Conservation (phyloP, 35 echinoderm and acorn worm species). For the Ptychodera flava region DNA sequence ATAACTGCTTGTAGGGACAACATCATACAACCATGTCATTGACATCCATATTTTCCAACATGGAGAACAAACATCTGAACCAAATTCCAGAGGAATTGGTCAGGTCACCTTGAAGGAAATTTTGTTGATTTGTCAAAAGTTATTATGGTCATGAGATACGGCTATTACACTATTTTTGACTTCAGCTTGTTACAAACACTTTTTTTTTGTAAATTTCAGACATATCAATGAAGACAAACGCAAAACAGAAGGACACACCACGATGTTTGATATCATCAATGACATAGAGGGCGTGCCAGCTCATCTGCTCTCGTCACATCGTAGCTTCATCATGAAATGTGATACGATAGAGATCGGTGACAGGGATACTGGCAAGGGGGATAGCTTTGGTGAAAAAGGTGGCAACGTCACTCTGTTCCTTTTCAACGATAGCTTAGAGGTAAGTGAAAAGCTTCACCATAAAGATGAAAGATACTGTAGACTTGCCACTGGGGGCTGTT, state of each 20-base stretch:
- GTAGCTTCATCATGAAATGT: slow-evolving; percentile 64
- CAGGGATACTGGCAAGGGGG: slow-evolving; percentile 58
- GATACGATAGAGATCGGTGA: slow-evolving; percentile 76
- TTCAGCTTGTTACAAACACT: no score
- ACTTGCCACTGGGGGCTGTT: no score
- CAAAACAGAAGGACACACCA: slow-evolving; percentile 77
- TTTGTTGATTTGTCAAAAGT: no score
- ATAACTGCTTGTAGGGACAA: no score
- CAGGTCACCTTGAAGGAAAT: background rate
- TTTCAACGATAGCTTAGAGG: slow-evolving; percentile 93
- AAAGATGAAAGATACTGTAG: no score
- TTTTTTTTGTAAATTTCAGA: no score
- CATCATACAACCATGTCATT: no score
- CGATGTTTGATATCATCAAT: slow-evolving; percentile 98
- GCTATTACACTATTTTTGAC: background rate
- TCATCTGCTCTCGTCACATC: slow-evolving; percentile 80
- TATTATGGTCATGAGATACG: background rate
- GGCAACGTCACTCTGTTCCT: slow-evolving; percentile 77
- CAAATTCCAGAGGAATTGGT: background rate
- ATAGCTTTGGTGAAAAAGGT: slow-evolving; percentile 87
- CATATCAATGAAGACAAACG: slow-evolving; percentile 92
- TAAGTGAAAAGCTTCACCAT: slow-evolving; percentile 20
- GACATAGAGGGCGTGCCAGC: slow-evolving; percentile 96
- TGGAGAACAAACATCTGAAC: no score
- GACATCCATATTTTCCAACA: no score